Conservation (phyloP, 2,888 invertebrate species). For the Scaptomyza reducta region DNA sequence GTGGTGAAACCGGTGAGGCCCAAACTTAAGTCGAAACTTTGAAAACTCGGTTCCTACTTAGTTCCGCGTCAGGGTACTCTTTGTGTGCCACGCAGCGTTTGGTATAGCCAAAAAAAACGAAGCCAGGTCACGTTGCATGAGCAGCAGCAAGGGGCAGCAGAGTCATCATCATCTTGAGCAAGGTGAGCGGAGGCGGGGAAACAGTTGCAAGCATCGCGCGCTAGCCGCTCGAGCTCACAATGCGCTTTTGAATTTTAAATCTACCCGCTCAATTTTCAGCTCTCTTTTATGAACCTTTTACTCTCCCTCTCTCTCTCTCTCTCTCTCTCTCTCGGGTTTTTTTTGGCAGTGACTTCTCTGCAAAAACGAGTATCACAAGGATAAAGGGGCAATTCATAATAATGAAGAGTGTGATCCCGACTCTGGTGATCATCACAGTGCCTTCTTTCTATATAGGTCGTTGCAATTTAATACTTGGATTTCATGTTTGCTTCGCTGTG, state of each 20-base stretch:
- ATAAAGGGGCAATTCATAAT: constrained; percentile 17
- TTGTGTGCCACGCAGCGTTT: constrained; percentile 25
- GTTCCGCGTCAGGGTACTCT: constrained; percentile 58
- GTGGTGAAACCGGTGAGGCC: constrained; percentile 34
- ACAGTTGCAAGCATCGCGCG: constrained; percentile 10
- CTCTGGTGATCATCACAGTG: constrained; percentile 24
- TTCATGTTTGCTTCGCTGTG: constrained; percentile 41
- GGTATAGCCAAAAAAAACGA: constrained; percentile 43
- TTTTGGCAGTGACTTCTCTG: constrained; percentile 1
- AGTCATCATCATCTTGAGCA: neutral
- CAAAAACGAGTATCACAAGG: constrained; percentile 22
- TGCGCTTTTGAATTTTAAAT: constrained; percentile 38
- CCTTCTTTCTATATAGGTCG: constrained; percentile 82
- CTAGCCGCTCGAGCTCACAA: constrained; percentile 35
- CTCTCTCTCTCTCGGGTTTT: neutral
- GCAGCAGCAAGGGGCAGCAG: constrained; percentile 26
- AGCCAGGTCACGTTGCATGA: constrained; percentile 54
- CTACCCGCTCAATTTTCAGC: constrained; percentile 6
- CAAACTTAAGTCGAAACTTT: constrained; percentile 27
- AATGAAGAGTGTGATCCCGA: constrained; percentile 16
- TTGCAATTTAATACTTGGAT: constrained; percentile 82
- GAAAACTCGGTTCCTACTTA: constrained; percentile 70
- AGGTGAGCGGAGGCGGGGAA: neutral
- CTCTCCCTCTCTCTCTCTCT: neutral
- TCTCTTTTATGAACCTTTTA: neutral